Conservation (phyloP, 2,888 invertebrate genomes). For the Andrena haemorrhoa region DNA sequence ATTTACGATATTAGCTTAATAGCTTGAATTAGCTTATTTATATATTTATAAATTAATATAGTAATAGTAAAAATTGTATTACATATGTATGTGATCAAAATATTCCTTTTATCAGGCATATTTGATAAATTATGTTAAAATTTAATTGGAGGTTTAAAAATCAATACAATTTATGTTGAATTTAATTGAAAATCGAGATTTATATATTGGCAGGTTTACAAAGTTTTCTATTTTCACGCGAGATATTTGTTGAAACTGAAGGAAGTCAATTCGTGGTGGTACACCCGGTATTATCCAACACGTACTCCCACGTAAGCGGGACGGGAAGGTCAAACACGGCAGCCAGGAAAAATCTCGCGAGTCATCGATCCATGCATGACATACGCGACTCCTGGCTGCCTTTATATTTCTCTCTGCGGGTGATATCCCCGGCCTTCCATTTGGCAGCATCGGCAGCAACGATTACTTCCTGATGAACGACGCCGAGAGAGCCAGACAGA, state of each 20-base stretch:
- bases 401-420: conserved; percentile 57
- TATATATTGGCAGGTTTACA: too few relatives aligned
- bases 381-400: conserved; percentile 39
- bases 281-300: conserved; percentile 14
- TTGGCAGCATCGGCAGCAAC: conserved; percentile 48
- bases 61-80: too few relatives aligned
- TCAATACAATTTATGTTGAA: too few relatives aligned
- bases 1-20: too few relatives aligned
- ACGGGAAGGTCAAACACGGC: conserved; percentile 42
- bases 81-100: too few relatives aligned
- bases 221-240: too few relatives aligned
- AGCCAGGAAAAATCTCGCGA: conserved; percentile 38
- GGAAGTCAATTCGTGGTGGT: neutral
- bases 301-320: conserved; percentile 30
- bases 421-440: conserved; percentile 48
- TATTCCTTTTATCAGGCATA: too few relatives aligned
- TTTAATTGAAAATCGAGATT: too few relatives aligned
- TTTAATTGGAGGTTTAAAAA: too few relatives aligned
- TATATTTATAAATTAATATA: too few relatives aligned
- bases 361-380: conserved; percentile 60
- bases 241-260: neutral
- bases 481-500: conserved; percentile 31
- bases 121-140: too few relatives aligned
- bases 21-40: too few relatives aligned
- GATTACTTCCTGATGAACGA: conserved; percentile 56